phyloP scores from a whole-genome alignment of 2,888 invertebrate species.

The Abrostola tripartita region DNA sequence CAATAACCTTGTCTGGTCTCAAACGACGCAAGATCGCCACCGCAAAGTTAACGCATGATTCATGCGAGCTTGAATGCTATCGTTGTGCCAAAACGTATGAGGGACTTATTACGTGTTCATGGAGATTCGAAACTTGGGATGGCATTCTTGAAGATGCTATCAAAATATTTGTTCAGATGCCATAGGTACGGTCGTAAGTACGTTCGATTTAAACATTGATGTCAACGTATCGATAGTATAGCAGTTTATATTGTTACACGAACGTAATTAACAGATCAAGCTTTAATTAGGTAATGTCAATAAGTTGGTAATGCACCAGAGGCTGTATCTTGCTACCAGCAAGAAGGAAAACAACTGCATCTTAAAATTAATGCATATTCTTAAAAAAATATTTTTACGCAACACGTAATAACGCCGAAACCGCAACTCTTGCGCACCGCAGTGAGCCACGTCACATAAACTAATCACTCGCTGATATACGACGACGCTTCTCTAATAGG shows the following conservation, averaged over 20 bases:
- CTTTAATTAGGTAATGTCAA: too few species aligned
- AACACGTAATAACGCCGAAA: slow-evolving; percentile 43
- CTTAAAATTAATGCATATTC: too few species aligned
- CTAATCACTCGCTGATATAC: slow-evolving; percentile 74
- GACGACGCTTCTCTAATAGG: slow-evolving; percentile 66
- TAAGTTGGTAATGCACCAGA: too few species aligned
- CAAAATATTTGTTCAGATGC: too few species aligned
- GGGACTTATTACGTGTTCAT: slow-evolving; percentile 39
- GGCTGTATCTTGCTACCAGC: too few species aligned
- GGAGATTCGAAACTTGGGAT: background rate
- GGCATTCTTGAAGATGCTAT: too few species aligned
- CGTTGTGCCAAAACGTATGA: slow-evolving; percentile 25
- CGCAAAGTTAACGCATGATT: slow-evolving; percentile 65
- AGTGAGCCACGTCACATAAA: slow-evolving; percentile 70
- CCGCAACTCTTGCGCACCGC: slow-evolving; percentile 53
- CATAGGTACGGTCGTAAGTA: too few species aligned
- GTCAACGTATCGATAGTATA: too few species aligned
- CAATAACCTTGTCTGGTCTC: slow-evolving; percentile 14
- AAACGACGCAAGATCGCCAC: slow-evolving; percentile 42
- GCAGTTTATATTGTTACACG: too few species aligned
- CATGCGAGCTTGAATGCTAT: slow-evolving; percentile 50
- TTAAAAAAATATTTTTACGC: background rate
- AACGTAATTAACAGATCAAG: too few species aligned
- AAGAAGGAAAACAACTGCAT: too few species aligned
- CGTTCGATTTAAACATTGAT: too few species aligned